Evolutionary conservation across 2,888 invertebrate genomes (phyloP).

Genomic region (Pheosia tremula): DNA sequence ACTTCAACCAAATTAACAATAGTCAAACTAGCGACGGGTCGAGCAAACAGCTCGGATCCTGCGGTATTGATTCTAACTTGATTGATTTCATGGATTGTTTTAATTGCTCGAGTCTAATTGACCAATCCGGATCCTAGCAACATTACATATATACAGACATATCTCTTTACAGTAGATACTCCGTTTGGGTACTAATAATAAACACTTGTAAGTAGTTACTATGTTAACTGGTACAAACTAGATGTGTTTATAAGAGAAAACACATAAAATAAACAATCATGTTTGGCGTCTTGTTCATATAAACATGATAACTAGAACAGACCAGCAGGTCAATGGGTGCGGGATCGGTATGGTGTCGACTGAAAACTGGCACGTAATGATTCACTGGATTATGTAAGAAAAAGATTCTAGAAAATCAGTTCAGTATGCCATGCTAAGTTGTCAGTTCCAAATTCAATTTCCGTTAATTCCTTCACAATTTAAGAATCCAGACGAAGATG

Average conservation of each 20-base stretch:
- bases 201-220: neutral
- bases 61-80: conserved; percentile 15
- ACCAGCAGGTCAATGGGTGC: conserved; percentile 27
- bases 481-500: neutral
- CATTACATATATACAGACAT: neutral
- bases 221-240: conserved; percentile 16
- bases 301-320: conserved; percentile 24
- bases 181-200: no score
- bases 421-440: neutral
- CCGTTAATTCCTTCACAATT: neutral
- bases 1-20: neutral
- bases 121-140: neutral
- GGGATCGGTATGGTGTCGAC: conserved; percentile 10
- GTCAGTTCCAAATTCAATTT: neutral
- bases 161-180: no score
- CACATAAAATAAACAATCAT: conserved; percentile 27
- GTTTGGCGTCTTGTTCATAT: conserved; percentile 24
- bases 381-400: neutral
- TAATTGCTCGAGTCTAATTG: conserved; percentile 14
- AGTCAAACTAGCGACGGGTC: conserved; percentile 14
- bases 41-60: conserved; percentile 13
- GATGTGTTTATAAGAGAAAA: conserved; percentile 12
- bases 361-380: neutral
- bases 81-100: conserved; percentile 21
- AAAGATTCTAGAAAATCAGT: neutral